Base-by-base conservation (phyloP, 2,888 invertebrate species). In the Drosophila macrothrix region DNA sequence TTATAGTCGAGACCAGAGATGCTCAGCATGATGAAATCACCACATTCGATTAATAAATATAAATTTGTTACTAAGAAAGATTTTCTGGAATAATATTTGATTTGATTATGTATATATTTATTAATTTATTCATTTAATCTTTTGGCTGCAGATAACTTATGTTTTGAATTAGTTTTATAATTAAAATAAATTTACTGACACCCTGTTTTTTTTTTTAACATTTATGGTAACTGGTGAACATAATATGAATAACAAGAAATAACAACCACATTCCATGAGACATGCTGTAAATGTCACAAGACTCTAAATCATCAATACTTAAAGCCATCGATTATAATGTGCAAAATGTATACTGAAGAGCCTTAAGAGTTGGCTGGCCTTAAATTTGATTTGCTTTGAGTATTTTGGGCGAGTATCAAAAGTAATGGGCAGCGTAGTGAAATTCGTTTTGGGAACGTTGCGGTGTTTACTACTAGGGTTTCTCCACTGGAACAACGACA, bases 401-500 rank as follows among this genome's bases (percentile, higher is more conserved):
- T 9, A 16, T 46, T 7, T 16, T 46, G 25, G 16, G 25, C 9
- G 14, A 46, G 22, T 14, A 22, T 43, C 22, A 14, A 43, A 22
- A 22, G 22, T 22, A 14, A 14, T 16, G 46, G 46, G 46, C 7
- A 46, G 22, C 46, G 4, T 22, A 28, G 50, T 50, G 9, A 25
- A 9, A 14, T 25, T 25, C 9, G 31, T 6, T 19, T 4, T 22
- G 28, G 1, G 6, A 7, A 19, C 3, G 19, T 29, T 49, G 31
- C 39, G 46, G 69, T 69, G 55, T 55, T 49, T 55, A 55, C 22
- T 41, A 29, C 22, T 22, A 25, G 16, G 31, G 61, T 33, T 22
- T 54, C 28, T 28, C 62, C 39, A 33, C 35, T 0, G 41, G 16
- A 33, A 33, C 10, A 29, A 50, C 49, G 65, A 62, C 56, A 68